These are phyloP conservation scores for Ophioninae sp. DNA, from an alignment of 2,888 invertebrate genomes.

Conservation along the genomic window DNA sequence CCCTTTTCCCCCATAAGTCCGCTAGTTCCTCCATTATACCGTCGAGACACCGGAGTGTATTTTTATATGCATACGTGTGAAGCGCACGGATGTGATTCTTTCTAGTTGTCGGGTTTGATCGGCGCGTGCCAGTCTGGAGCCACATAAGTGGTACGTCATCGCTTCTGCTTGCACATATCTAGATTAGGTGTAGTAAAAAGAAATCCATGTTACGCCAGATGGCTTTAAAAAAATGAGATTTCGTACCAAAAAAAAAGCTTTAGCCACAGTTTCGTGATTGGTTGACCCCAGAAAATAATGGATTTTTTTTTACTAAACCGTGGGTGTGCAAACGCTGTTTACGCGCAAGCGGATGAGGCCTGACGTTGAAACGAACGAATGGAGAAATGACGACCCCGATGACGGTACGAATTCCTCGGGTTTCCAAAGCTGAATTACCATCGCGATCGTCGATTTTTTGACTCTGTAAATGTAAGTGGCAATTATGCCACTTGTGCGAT, in stretches of 20 bases:
- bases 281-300: too few species aligned
- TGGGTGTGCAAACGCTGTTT: too few species aligned
- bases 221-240: too few species aligned
- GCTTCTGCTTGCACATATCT: background rate
- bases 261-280: too few species aligned
- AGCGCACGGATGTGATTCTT: background rate
- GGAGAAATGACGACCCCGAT: conserved; percentile 18
- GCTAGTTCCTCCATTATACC: conserved; percentile 13
- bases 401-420: conserved; percentile 9
- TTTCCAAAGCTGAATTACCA: conserved; percentile 22
- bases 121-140: conserved; percentile 49
- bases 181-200: background rate
- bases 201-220: background rate
- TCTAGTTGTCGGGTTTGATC: conserved; percentile 32
- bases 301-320: too few species aligned
- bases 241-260: too few species aligned
- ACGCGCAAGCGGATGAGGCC: too few species aligned
- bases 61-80: background rate
- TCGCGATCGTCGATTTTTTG: background rate
- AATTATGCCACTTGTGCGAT: conserved; percentile 25
- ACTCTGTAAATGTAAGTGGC: background rate
- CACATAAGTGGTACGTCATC: conserved; percentile 33
- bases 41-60: background rate
- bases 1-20: conserved; percentile 44
- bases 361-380: conserved; percentile 21